phyloP scores from a whole-genome alignment of 1,140 invertebrate genomes.

The Drosophila bipectinata region DNA sequence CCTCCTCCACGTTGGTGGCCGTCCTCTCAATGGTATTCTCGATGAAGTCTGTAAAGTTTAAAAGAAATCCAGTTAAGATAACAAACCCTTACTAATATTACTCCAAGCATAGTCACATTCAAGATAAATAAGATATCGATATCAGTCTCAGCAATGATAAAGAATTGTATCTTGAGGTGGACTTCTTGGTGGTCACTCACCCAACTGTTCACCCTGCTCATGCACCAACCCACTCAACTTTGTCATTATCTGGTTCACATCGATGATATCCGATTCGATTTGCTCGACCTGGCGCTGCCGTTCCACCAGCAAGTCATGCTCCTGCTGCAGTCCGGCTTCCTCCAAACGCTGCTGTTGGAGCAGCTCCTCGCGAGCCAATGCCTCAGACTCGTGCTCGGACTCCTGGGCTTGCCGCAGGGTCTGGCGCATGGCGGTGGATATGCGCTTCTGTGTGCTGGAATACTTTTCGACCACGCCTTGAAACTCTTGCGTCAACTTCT shows the following conservation, averaged over 20 bases:
- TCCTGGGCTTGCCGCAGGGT: conserved; percentile 86
- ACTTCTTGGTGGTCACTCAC: conserved; percentile 85
- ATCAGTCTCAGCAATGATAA: neutral
- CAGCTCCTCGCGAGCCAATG: conserved; percentile 84
- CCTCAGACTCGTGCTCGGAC: conserved; percentile 77
- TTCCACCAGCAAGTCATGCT: conserved; percentile 91
- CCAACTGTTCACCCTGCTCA: conserved; percentile 92
- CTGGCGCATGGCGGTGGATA: conserved; percentile 91
- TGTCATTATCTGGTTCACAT: conserved; percentile 96
- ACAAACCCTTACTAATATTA: neutral
- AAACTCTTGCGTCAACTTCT: conserved; percentile 92
- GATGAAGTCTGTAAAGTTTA: conserved; percentile 89
- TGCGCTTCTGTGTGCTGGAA: conserved; percentile 90
- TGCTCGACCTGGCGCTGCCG: conserved; percentile 89
- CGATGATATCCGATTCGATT: conserved; percentile 93
- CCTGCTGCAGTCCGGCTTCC: conserved; percentile 88
- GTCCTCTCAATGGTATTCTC: conserved; percentile 94
- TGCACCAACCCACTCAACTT: conserved; percentile 92
- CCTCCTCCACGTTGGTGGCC: conserved; percentile 90
- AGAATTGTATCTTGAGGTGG: neutral
- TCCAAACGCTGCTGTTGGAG: conserved; percentile 86
- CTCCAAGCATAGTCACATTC: neutral
- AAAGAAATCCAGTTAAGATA: neutral
- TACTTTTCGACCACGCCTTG: conserved; percentile 91
- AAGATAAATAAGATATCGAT: conserved; percentile 8